Percentiles rank a stretch among this genome's conserved stretches.
Conservation (phyloP, 2,113 vertebrate species). For the Sapayoa aenigma region DNA sequence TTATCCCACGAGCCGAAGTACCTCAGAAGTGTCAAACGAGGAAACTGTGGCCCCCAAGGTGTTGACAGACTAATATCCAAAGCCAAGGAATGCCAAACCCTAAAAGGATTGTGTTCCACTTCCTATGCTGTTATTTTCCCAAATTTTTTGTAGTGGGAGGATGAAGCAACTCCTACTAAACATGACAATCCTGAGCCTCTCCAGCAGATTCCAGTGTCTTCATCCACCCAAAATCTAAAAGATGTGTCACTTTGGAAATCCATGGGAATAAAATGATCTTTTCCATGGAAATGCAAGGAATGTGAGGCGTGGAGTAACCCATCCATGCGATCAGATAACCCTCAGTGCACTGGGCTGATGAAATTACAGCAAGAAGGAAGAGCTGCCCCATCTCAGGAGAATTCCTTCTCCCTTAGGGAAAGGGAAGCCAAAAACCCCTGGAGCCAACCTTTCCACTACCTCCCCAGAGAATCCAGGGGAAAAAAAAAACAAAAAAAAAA, state of each 20-base stretch:
- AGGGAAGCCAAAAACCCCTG: neutral
- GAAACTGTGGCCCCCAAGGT: neutral
- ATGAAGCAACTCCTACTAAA: neutral
- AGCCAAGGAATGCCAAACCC: neutral
- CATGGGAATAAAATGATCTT: neutral
- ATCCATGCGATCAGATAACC: accelerated
- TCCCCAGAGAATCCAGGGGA: neutral
- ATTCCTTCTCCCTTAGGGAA: neutral
- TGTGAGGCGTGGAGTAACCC: neutral
- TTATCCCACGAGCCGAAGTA: neutral
- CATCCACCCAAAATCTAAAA: neutral
- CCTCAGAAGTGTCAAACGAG: neutral
- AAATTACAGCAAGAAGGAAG: neutral
- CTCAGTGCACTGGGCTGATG: neutral
- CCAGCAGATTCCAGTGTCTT: neutral
- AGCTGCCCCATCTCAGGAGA: neutral
- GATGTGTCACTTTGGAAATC: neutral
- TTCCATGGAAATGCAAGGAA: neutral
- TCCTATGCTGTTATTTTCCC: neutral
- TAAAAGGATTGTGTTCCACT: neutral
- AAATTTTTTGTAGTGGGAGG: neutral
- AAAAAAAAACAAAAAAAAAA: neutral
- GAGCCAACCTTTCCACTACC: neutral
- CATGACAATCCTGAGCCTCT: neutral
- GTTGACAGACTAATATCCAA: neutral